Conservation (phyloP, 2,888 invertebrate species). For the Baronia brevicornis region DNA sequence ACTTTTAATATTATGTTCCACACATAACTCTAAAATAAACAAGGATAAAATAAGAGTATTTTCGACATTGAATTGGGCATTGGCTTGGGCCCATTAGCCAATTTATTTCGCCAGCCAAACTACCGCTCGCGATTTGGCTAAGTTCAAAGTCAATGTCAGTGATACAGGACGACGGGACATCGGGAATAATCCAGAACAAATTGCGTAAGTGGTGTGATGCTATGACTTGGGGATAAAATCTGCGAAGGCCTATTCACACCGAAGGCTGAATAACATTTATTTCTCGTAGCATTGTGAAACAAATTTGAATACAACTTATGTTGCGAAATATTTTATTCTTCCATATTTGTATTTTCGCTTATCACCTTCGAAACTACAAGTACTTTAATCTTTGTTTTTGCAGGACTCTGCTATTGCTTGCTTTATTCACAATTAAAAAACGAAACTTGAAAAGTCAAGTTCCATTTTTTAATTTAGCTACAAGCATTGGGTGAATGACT, state of each 20-base stretch:
- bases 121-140: conserved; percentile 23
- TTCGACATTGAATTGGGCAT: conserved; percentile 6
- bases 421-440: no score
- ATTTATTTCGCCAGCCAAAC: conserved; percentile 26
- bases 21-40: not conserved
- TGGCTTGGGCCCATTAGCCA: conserved; percentile 22
- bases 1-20: not conserved
- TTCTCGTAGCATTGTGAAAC: not conserved
- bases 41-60: conserved; percentile 3
- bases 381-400: no score
- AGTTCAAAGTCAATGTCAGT: conserved; percentile 51
- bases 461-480: no score
- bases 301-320: no score
- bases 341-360: no score
- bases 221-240: conserved; percentile 1
- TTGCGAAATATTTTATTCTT: no score
- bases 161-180: conserved; percentile 13
- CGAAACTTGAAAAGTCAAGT: no score
- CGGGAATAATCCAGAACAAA: conserved; percentile 13
- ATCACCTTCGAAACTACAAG: no score
- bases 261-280: not conserved
- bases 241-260: conserved; percentile 1
- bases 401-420: no score
- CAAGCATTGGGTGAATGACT: no score
- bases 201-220: conserved; percentile 20